Conservation (phyloP, 1,140 invertebrate genomes). For the Lamellibrachia luymesi region DNA sequence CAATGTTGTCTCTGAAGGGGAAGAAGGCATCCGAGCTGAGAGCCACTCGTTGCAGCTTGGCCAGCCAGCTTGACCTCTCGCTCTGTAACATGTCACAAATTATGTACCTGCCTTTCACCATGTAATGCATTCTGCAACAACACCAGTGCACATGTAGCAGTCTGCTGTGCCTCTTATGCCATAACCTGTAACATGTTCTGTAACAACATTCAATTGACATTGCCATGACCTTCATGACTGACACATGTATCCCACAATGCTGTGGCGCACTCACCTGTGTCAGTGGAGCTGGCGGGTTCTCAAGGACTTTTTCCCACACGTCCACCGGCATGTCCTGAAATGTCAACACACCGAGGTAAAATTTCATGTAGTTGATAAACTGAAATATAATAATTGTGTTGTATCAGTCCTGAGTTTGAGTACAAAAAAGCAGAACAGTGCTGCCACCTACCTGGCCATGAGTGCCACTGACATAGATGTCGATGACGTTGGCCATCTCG, state of each 20-base stretch:
- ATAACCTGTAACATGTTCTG: background rate
- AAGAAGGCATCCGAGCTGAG: conserved; percentile 98
- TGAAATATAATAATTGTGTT: background rate
- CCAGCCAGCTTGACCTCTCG: conserved; percentile 79
- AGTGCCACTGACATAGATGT: conserved; percentile 90
- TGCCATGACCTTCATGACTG: background rate
- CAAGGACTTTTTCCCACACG: background rate
- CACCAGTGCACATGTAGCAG: background rate
- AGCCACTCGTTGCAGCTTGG: conserved; percentile 77
- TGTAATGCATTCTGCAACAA: background rate
- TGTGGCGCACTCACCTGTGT: background rate
- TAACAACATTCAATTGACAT: background rate
- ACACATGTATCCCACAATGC: background rate
- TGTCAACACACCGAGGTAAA: background rate
- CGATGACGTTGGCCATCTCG: conserved; percentile 92
- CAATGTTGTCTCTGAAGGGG: conserved; percentile 96
- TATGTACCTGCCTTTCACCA: background rate
- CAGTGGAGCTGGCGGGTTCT: background rate
- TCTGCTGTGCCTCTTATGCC: background rate
- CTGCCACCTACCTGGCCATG: conserved; percentile 65
- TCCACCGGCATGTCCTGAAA: background rate
- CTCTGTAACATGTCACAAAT: conserved; percentile 41
- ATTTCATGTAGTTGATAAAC: no score
- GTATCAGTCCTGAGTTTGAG: background rate
- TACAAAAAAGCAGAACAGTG: background rate